Evolutionary conservation across 2,113 vertebrate genomes (phyloP), one percentile per base, ranked within the genome.

Genomic region (Cathartes aura): DNA sequence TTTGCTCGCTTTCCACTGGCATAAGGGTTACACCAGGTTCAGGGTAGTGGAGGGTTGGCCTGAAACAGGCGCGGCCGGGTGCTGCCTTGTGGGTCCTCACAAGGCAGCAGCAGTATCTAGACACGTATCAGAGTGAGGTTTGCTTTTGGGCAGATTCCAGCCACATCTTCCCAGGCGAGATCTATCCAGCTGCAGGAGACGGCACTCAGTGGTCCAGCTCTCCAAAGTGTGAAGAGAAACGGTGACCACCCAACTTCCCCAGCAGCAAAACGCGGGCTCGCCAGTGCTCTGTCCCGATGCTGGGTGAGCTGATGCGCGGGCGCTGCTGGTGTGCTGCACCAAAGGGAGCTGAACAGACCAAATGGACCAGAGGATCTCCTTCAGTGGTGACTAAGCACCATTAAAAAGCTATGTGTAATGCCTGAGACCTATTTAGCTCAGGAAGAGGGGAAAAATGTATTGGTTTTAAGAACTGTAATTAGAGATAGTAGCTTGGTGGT

Each of bases 201-300:
- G 1, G 26, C 23, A 4, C 22, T 36, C 17, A 40, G 38, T 48
- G 48, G 9, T 59, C 52, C 52, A 34, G 34, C 60, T 94, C 21
- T 36, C 38, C n/a, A 13, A 94, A 11, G 47, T n/a, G 5, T 9
- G 29, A 80, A 30, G 43, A 60, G 32, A 40, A 78, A 40, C 0
- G 3, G 7, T 43, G 86, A 43, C 20, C 43, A n/a, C 30, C 14
- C 34, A 36, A 10, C 71, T 88, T 88, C 6, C 13, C 36, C 47
- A 64, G 47, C 24, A 71, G n/a, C 38, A 67, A 52, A 78, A 43
- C 4, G 5, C 0, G 0, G 17, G 29, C 4, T 50, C 17, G 38
- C 16, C 36, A 5, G 43, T 29, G 40, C 26, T 50, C 68, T 5
- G 0, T 63, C 22, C 45, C 0, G 0, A 20, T 40, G 45, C 40